A percentile compares a stretch with the other conserved stretches of the same genome.
phyloP scores from a whole-genome alignment of 2,797 vertebrate species.

The Phataginus tetradactyla region DNA sequence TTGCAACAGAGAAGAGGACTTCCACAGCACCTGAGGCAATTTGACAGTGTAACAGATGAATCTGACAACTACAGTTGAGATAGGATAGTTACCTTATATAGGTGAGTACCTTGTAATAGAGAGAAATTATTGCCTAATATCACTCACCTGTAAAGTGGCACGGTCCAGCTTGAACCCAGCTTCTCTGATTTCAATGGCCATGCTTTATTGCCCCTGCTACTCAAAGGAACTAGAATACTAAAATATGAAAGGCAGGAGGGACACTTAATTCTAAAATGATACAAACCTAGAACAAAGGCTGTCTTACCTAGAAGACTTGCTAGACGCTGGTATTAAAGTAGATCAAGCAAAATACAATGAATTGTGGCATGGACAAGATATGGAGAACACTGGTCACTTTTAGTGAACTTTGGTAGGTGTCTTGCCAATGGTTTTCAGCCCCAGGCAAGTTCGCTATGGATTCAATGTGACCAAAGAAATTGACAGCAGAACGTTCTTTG shows the following conservation, averaged over 20 bases:
- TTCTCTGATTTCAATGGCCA: neutral
- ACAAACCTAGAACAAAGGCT: neutral
- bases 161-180: neutral
- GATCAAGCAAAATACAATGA: neutral
- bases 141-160: neutral
- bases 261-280: neutral
- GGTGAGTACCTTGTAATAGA: neutral
- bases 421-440: too few relatives aligned
- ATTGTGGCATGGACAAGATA: neutral
- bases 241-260: neutral
- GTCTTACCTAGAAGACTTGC: neutral
- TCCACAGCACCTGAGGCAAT: neutral
- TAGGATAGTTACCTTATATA: neutral
- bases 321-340: neutral
- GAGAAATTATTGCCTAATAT: neutral
- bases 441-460: too few relatives aligned
- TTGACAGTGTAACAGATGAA: neutral
- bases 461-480: too few relatives aligned
- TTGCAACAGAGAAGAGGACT: neutral
- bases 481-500: too few relatives aligned
- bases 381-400: neutral
- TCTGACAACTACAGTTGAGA: neutral
- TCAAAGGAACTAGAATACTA: neutral
- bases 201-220: neutral
- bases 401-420: neutral